These are phyloP conservation scores for Platysternon megacephalum DNA, from an alignment of 2,113 vertebrate genomes.

Conservation along the genomic window DNA sequence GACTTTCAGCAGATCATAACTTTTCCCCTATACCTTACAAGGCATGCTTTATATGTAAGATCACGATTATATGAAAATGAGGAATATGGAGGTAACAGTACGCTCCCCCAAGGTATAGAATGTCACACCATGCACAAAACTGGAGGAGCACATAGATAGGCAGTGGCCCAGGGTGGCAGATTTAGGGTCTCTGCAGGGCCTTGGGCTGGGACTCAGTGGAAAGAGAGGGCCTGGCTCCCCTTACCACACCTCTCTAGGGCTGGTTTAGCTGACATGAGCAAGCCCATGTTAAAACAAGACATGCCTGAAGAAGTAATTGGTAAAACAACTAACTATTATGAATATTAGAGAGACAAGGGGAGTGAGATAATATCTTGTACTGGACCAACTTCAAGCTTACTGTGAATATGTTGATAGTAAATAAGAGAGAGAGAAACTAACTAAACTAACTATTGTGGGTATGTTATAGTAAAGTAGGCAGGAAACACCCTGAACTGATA, in stretches of 20 bases:
- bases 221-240: neutral
- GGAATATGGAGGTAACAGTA: too few relatives aligned
- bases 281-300: too few relatives aligned
- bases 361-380: neutral
- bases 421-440: neutral
- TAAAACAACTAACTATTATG: neutral
- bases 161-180: neutral
- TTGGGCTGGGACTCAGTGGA: neutral
- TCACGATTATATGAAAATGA: too few relatives aligned
- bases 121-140: neutral
- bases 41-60: too few relatives aligned
- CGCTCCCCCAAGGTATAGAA: too few relatives aligned
- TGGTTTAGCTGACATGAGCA: neutral
- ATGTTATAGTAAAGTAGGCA: neutral
- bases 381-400: neutral
- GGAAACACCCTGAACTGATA: neutral
- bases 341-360: neutral
- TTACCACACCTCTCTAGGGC: neutral
- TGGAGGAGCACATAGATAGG: neutral
- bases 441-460: neutral
- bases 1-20: too few relatives aligned
- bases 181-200: neutral
- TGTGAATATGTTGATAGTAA: neutral
- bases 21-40: too few relatives aligned
- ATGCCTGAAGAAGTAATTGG: neutral